These are phyloP conservation scores for Epinephelus awoara DNA, from an alignment of 2,797 vertebrate genomes.

Conservation along the genomic window DNA sequence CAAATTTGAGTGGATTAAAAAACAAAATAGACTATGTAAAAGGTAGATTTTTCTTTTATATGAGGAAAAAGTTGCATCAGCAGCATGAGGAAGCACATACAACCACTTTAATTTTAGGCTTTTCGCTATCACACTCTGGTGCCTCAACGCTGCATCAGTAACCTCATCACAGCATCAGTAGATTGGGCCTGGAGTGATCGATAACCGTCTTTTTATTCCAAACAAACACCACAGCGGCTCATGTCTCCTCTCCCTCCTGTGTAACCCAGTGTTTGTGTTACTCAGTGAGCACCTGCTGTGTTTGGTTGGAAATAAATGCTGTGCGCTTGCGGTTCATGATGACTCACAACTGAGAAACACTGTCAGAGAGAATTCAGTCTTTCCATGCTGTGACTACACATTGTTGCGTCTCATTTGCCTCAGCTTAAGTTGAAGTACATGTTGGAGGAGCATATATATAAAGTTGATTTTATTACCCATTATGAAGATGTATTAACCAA, in stretches of 20 bases:
- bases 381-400: background rate
- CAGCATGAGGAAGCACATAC: background rate
- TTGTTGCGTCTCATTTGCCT: conserved; percentile 4
- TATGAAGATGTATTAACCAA: too few relatives aligned
- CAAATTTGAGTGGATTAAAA: background rate
- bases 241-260: background rate
- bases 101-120: too few relatives aligned
- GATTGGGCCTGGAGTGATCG: too few relatives aligned
- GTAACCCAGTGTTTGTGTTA: background rate
- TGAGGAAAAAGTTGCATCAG: background rate
- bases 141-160: too few relatives aligned
- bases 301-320: background rate
- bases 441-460: too few relatives aligned
- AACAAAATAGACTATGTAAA: background rate
- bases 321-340: background rate
- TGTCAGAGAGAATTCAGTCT: conserved; percentile 8
- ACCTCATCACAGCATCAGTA: too few relatives aligned
- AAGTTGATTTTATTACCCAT: too few relatives aligned
- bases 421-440: background rate
- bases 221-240: background rate
- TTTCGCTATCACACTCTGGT: too few relatives aligned
- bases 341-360: conserved; percentile 7
- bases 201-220: too few relatives aligned
- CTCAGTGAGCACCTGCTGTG: conserved; percentile 8
- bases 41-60: background rate